Evolutionary conservation across 2,797 vertebrate genomes (phyloP).

Genomic region (Clarias pachynema): DNA sequence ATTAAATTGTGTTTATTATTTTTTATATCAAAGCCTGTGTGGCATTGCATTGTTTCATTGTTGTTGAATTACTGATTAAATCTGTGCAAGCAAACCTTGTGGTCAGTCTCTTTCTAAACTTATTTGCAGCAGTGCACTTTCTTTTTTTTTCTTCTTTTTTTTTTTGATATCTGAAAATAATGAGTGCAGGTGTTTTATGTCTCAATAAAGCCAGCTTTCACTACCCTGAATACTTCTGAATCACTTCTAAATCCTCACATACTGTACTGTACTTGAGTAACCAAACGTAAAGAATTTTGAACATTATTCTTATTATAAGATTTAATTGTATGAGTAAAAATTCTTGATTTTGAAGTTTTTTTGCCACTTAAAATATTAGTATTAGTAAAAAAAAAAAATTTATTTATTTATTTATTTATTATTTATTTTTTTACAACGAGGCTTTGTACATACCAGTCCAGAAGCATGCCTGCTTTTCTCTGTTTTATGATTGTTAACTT

Average conservation of each 20-base stretch:
- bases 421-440: not conserved
- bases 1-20: not conserved
- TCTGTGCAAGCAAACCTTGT: not conserved
- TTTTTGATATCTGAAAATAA: too few species aligned
- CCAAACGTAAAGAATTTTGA: not conserved
- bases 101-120: not conserved
- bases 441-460: not conserved
- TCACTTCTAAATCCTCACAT: not conserved
- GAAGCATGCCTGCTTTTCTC: not conserved
- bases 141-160: too few species aligned
- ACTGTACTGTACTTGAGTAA: not conserved
- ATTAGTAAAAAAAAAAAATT: too few species aligned
- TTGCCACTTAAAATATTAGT: too few species aligned
- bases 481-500: conserved; percentile 16
- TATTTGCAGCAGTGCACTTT: not conserved
- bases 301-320: not conserved
- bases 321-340: too few species aligned
- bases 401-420: too few species aligned
- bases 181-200: not conserved
- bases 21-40: not conserved
- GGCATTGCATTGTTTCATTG: not conserved
- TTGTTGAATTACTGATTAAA: not conserved
- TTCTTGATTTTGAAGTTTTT: too few species aligned
- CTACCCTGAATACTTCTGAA: not conserved
- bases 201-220: not conserved